Evolutionary conservation across 2,888 invertebrate genomes (phyloP).

Genomic region (Drosophila demipolita): DNA sequence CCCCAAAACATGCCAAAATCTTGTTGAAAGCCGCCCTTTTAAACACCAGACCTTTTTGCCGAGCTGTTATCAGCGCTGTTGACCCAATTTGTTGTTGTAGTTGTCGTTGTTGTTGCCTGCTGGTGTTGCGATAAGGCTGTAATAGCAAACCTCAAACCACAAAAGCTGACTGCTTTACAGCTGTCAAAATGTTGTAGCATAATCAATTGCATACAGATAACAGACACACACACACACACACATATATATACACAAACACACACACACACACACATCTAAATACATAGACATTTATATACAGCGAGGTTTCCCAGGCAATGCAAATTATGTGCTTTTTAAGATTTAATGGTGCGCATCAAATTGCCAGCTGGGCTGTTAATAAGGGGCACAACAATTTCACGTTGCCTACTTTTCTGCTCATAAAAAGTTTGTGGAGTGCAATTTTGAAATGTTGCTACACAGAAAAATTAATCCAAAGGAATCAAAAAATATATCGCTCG

Average conservation of each 20-base stretch:
- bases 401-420: conserved; percentile 69
- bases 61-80: conserved; percentile 56
- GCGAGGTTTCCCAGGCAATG: conserved; percentile 46
- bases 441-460: conserved; percentile 51
- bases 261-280: neutral
- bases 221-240: conserved; percentile 7
- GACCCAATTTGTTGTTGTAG: conserved; percentile 67
- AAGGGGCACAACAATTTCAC: conserved; percentile 31
- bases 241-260: neutral
- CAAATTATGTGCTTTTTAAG: conserved; percentile 46
- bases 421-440: conserved; percentile 59
- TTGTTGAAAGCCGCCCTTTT: conserved; percentile 43
- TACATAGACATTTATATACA: conserved; percentile 7
- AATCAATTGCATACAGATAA: conserved; percentile 56
- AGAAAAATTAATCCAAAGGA: conserved; percentile 36
- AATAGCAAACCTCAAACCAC: conserved; percentile 24
- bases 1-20: conserved; percentile 36
- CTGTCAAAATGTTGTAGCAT: conserved; percentile 33
- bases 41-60: conserved; percentile 5
- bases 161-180: conserved; percentile 7
- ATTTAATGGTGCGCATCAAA: conserved; percentile 72
- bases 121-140: conserved; percentile 57
- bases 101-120: conserved; percentile 37
- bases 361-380: conserved; percentile 50
- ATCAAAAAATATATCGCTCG: neutral